These are phyloP conservation scores for Eumeta japonica DNA, from an alignment of 1,140 invertebrate genomes.

Conservation along the genomic window DNA sequence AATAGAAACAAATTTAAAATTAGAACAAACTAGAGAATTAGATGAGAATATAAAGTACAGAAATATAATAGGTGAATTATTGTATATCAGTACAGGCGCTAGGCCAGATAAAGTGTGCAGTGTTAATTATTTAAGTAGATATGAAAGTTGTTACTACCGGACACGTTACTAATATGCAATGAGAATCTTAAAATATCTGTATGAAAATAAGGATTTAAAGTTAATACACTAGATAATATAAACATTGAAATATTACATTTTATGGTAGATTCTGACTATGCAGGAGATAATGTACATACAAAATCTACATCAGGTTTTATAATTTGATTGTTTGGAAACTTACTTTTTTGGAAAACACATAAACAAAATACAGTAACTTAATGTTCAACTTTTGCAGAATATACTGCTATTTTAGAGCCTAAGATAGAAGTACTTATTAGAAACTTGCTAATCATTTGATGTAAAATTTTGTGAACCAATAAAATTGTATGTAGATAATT, in stretches of 20 bases:
- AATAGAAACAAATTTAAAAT: no score
- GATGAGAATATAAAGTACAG: no score
- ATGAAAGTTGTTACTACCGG: constrained; percentile 29
- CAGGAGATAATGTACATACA: constrained; percentile 32
- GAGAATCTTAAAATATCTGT: no score
- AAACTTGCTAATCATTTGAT: constrained; percentile 20
- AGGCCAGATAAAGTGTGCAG: no score
- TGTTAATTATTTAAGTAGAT: no score
- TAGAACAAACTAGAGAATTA: no score
- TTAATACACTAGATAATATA: constrained; percentile 25
- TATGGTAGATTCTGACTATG: constrained; percentile 34
- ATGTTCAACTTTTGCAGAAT: no score
- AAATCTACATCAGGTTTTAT: constrained; percentile 34
- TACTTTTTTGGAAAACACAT: constrained; percentile 29
- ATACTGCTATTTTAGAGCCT: no score
- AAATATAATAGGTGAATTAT: no score
- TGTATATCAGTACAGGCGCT: no score
- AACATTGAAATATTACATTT: constrained; percentile 27
- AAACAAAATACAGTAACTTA: constrained; percentile 29
- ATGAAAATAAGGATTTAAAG: constrained; percentile 30
- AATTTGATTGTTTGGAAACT: constrained; percentile 28
- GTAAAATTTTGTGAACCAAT: no score
- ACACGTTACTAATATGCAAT: constrained; percentile 43
- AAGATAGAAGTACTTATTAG: constrained; percentile 21
- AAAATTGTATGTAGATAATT: no score